A percentile compares a stretch with the other conserved stretches of the same genome.
These are phyloP conservation scores for Eucera pruinosa DNA, from an alignment of 2,888 invertebrate genomes.

Conservation along the genomic window DNA sequence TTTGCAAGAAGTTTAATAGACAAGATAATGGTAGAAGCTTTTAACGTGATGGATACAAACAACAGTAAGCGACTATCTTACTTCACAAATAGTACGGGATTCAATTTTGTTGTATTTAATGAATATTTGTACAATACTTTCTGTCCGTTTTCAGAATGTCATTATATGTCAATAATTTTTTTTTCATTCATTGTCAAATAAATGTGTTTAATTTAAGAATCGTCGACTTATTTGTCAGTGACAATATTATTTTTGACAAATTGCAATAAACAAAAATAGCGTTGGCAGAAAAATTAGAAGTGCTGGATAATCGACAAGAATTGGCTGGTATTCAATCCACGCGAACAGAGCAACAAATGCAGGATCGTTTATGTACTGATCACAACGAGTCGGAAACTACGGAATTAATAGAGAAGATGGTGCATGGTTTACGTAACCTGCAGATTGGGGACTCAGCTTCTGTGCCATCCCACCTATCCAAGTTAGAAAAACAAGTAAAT, in stretches of 20 bases:
- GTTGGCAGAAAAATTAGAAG: slow-evolving; percentile 40
- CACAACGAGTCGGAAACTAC: slow-evolving; percentile 45
- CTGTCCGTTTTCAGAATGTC: neutral
- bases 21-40: slow-evolving; percentile 71
- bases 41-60: slow-evolving; percentile 58
- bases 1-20: slow-evolving; percentile 73
- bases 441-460: slow-evolving; percentile 74
- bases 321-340: slow-evolving; percentile 1
- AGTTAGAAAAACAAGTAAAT: slow-evolving; percentile 64
- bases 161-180: neutral
- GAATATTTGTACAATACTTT: no score
- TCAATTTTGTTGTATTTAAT: neutral
- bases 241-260: neutral
- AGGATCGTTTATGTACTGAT: slow-evolving; percentile 22
- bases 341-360: slow-evolving; percentile 11
- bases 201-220: neutral
- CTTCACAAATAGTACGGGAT: neutral
- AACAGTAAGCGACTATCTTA: slow-evolving; percentile 44
- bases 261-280: slow-evolving; percentile 23
- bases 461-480: slow-evolving; percentile 41
- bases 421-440: slow-evolving; percentile 67
- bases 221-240: neutral
- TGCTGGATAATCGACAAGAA: slow-evolving; percentile 22
- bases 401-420: slow-evolving; percentile 64
- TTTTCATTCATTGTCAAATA: neutral